Evolutionary conservation across 2,113 vertebrate species (phyloP), one percentile per base, ranked within the genome.

Genomic region (Montifringilla adamsi): DNA sequence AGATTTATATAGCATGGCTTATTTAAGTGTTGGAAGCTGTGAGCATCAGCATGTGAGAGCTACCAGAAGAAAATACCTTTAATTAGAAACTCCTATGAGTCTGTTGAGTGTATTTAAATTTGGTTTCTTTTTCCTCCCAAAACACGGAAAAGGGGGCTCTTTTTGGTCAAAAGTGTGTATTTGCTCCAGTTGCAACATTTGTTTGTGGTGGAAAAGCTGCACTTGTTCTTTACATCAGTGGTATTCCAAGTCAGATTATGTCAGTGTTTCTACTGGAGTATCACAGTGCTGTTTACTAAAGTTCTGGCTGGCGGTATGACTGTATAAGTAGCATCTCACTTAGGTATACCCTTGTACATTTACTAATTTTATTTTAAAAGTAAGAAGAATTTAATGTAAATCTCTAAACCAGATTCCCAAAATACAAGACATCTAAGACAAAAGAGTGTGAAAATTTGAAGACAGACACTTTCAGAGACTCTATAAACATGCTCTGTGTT

Each of bases 101-200:
- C 55, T 53, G 18, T 19, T 70, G 17, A 19, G 6, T 39, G 2
- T 26, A 59, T 84, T 70, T 84, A 58, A 74, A n/a, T 58, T 15
- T 28, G 31, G 3, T 0, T 7, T 43, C 35, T 37, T 46, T 50
- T 6, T 0, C 0, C 9, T 11, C 6, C 7, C 5, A 26, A 13
- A 26, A 26, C 7, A 10, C 27, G 24, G 10, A 5, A 47, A 35
- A 63, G 19, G 19, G 10, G 10, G 6, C 13, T 58, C 2, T 39
- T 37, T 50, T 86, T 86, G 22, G 28, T 82, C 56, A 66, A 27
- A 84, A 87, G 4, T 28, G 2, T 6, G 3, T 66, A 35, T 76
- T 73, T 74, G 60, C 39, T 78, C 9, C 28, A 58, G 24, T 69
- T 87, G 23, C 44, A 80, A 1, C 19, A 22, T 15, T 72, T 55